A percentile compares a stretch with the other conserved stretches of the same genome.
phyloP scores from a whole-genome alignment of 2,797 vertebrate species.

The Dipus sagitta region DNA sequence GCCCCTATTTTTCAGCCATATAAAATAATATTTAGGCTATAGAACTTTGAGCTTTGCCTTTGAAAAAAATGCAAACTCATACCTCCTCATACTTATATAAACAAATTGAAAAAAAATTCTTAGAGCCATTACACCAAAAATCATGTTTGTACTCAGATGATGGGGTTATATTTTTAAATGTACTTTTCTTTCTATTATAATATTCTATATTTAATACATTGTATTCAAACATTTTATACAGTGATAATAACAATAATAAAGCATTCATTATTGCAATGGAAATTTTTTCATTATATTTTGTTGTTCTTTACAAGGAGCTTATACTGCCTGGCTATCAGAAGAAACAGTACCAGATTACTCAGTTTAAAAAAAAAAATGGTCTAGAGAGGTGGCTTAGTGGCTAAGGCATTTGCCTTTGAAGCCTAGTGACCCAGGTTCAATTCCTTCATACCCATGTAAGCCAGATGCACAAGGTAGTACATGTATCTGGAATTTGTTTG shows the following conservation, averaged over 20 bases:
- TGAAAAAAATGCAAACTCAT: neutral
- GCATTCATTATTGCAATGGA: neutral
- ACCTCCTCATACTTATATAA: neutral
- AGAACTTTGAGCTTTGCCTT: neutral
- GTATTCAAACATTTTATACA: neutral
- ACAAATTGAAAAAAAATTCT: neutral
- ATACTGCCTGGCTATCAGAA: neutral
- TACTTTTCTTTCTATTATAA: slow-evolving; percentile 1
- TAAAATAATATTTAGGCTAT: neutral
- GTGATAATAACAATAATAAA: neutral
- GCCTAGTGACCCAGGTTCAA: no score
- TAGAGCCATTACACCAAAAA: neutral
- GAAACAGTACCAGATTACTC: neutral
- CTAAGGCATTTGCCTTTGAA: no score
- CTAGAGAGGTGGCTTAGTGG: no score
- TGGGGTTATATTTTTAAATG: neutral
- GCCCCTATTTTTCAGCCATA: neutral
- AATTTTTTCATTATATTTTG: neutral
- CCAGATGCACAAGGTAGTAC: no score
- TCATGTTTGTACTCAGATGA: neutral
- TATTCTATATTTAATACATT: slow-evolving; percentile 25
- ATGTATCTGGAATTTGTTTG: no score
- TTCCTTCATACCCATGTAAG: no score
- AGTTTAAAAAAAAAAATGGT: neutral
- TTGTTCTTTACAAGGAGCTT: neutral